Evolutionary conservation across 2,888 invertebrate genomes (phyloP).

Genomic region (Ormia ochracea): DNA sequence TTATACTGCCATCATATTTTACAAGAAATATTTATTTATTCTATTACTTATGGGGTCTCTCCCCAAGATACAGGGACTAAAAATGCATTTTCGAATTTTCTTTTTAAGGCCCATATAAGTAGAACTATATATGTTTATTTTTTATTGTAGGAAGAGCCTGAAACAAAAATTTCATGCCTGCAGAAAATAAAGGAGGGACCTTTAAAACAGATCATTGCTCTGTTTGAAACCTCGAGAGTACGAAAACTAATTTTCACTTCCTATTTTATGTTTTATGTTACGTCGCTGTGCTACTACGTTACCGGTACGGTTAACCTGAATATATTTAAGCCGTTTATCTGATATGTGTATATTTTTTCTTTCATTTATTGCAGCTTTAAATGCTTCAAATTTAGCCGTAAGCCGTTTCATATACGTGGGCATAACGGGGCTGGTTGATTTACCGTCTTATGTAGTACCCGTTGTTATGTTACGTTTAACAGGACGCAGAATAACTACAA

Average conservation of each 20-base stretch:
- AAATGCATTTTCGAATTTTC: no score
- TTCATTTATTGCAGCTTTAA: constrained; percentile 75
- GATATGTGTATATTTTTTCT: not conserved
- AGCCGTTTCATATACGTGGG: constrained; percentile 78
- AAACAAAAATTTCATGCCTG: constrained; percentile 62
- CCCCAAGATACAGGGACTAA: no score
- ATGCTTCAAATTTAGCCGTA: constrained; percentile 78
- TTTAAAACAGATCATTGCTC: constrained; percentile 72
- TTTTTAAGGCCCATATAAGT: no score
- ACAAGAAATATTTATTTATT: no score
- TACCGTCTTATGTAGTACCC: constrained; percentile 79
- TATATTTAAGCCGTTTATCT: no score
- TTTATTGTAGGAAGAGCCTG: constrained; percentile 65
- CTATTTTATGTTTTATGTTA: constrained; percentile 76
- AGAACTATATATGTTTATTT: not conserved
- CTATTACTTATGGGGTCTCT: no score
- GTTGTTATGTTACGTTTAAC: constrained; percentile 77
- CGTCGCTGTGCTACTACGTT: constrained; percentile 76
- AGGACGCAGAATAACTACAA: constrained; percentile 77
- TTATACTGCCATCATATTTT: no score
- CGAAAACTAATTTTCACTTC: constrained; percentile 75
- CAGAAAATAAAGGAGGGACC: constrained; percentile 72
- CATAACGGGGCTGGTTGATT: constrained; percentile 78
- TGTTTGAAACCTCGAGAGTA: constrained; percentile 72
- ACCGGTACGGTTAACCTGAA: constrained; percentile 69